Conservation (phyloP, 2,888 invertebrate species). For the Leistus spinibarbis region DNA sequence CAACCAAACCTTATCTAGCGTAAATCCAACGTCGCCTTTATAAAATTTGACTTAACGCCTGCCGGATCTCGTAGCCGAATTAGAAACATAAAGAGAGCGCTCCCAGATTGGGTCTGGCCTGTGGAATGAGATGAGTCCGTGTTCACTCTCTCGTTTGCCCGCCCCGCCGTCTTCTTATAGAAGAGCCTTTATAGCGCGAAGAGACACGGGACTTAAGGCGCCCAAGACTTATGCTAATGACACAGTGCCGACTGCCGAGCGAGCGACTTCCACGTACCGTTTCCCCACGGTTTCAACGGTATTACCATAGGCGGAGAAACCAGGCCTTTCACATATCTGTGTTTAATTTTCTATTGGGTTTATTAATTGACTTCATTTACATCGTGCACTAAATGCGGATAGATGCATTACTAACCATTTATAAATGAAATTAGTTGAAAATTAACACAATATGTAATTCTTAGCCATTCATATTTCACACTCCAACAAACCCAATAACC, state of each 20-base stretch:
- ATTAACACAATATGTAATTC: too few relatives aligned
- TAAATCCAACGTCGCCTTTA: constrained; percentile 23
- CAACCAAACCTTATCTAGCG: not conserved
- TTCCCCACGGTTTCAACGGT: not conserved
- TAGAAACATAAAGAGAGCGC: constrained; percentile 25
- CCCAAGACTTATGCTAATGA: constrained; percentile 27
- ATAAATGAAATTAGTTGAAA: too few relatives aligned
- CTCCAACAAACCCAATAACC: too few relatives aligned
- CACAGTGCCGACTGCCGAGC: not conserved
- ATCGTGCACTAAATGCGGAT: too few relatives aligned
- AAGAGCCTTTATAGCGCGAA: not conserved
- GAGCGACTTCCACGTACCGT: not conserved
- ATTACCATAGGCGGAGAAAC: not conserved
- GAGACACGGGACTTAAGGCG: constrained; percentile 14
- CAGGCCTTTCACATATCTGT: not conserved
- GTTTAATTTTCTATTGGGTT: too few relatives aligned
- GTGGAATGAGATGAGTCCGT: not conserved
- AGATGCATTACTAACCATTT: too few relatives aligned
- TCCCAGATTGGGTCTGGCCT: not conserved
- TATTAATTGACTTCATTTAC: too few relatives aligned
- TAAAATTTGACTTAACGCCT: constrained; percentile 35
- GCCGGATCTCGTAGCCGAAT: constrained; percentile 25
- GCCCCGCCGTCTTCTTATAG: too few relatives aligned
- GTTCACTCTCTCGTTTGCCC: not conserved
- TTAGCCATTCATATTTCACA: too few relatives aligned